Evolutionary conservation across 2,888 invertebrate species (phyloP), one percentile per base, ranked within the genome.

Genomic region (Taphrorychus bicolor): DNA sequence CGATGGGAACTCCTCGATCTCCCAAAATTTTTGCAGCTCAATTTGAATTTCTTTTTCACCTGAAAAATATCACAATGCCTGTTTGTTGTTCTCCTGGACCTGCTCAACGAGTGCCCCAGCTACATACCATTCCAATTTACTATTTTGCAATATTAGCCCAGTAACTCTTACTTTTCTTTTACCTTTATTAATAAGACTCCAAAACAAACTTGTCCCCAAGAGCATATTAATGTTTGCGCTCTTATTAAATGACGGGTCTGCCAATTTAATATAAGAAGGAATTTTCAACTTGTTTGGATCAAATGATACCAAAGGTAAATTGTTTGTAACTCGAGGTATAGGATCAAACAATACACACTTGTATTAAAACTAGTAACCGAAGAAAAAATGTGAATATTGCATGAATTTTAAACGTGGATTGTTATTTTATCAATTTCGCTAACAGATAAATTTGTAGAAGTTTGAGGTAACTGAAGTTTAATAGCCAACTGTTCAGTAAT

Each of bases 171-270:
- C n/a, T n/a, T n/a, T n/a, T n/a, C n/a, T n/a, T n/a, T n/a, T n/a
- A n/a, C n/a, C n/a, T n/a, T n/a, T n/a, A n/a, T n/a, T n/a, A 32
- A 32, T 5, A 32, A 32, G 32, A 5, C 11, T 32, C 11, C 32
- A 32, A 32, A 32, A 32, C 0, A 32, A 32, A 5, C 32, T 11
- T 11, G 32, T 11, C 32, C 32, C 32, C 5, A 32, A 7, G 32
- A 32, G 11, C 7, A 32, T 32, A 11, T 32, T 11, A 77, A 78
- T 78, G 75, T 75, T 77, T 73, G 71, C 53, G 53, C 52, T 24
- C 59, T 69, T 72, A 32, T 32, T 5, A 11, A 32, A 32, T 0
- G 74, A 74, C 73, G 73, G 73, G 52, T 56, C 72, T 72, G 66
- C 59, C 56, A 66, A 66, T 65, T 21, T 32, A 32, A 32, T 32